phyloP scores from a whole-genome alignment of 2,888 invertebrate genomes.

The Conomelus anceps region DNA sequence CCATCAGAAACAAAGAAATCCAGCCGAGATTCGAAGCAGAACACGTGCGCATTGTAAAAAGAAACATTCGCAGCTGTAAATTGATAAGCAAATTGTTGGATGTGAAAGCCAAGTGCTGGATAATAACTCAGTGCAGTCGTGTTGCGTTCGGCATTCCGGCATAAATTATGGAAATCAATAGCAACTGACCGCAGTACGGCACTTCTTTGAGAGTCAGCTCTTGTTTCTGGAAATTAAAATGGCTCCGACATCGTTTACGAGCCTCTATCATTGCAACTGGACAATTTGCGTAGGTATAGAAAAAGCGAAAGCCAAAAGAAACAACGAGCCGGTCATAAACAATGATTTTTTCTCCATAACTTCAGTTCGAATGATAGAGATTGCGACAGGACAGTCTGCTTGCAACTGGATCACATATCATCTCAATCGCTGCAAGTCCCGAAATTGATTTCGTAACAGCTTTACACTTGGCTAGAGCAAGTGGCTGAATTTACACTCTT shows the following conservation, averaged over 20 bases:
- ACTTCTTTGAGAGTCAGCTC: not conserved
- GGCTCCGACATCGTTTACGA: not conserved
- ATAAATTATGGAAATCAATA: not conserved
- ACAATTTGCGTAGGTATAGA: not conserved
- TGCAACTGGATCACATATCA: not conserved
- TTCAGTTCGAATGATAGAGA: not conserved
- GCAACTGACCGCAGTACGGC: not conserved
- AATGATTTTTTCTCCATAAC: not conserved
- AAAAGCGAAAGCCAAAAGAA: not conserved
- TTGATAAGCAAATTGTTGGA: not conserved
- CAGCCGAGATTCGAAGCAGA: not conserved
- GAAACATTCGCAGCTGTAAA: no score
- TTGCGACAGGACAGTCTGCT: no score
- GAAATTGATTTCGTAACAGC: not conserved
- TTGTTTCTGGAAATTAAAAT: not conserved
- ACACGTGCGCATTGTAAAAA: not conserved
- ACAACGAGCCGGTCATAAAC: not conserved
- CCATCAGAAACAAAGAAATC: not conserved
- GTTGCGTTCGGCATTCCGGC: not conserved
- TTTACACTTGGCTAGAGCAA: not conserved
- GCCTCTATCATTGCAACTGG: not conserved
- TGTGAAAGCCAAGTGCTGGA: not conserved
- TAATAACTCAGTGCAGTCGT: not conserved
- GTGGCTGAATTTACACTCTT: not conserved
- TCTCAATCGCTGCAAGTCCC: not conserved